Evolutionary conservation across 1,140 invertebrate genomes (phyloP).

Genomic region (Pomacea maculata): DNA sequence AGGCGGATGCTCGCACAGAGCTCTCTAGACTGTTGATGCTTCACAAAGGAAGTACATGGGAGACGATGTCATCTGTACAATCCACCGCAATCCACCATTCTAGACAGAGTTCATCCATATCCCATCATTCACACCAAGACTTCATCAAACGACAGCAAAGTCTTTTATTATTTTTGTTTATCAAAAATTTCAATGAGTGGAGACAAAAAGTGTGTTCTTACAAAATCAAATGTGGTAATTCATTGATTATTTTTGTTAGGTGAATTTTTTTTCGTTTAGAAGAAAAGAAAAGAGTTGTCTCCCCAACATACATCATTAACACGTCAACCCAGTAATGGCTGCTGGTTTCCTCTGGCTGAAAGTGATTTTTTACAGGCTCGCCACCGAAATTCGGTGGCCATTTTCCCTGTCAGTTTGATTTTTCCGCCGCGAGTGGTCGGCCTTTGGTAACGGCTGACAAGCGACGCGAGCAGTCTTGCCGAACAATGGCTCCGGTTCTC

Average conservation of each 20-base stretch:
- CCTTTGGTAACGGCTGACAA: no score
- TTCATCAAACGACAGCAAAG: no score
- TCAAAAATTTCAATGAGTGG: no score
- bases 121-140: no score
- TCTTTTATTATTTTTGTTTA: no score
- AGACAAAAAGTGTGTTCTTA: not conserved
- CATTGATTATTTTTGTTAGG: not conserved
- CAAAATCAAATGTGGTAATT: not conserved
- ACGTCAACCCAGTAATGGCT: not conserved
- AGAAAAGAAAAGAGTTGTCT: not conserved
- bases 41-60: no score
- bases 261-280: not conserved
- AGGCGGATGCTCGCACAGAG: no score
- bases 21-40: no score
- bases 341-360: not conserved
- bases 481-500: not conserved
- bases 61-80: no score
- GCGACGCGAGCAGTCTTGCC: not conserved
- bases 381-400: not conserved
- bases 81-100: no score
- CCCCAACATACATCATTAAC: not conserved
- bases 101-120: no score
- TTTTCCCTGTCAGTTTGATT: constrained; percentile 13
- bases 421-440: not conserved
- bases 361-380: not conserved